A percentile compares a stretch with the other conserved stretches of the same genome.
Evolutionary conservation across 2,797 vertebrate species (phyloP).

Genomic region (Morus bassanus): DNA sequence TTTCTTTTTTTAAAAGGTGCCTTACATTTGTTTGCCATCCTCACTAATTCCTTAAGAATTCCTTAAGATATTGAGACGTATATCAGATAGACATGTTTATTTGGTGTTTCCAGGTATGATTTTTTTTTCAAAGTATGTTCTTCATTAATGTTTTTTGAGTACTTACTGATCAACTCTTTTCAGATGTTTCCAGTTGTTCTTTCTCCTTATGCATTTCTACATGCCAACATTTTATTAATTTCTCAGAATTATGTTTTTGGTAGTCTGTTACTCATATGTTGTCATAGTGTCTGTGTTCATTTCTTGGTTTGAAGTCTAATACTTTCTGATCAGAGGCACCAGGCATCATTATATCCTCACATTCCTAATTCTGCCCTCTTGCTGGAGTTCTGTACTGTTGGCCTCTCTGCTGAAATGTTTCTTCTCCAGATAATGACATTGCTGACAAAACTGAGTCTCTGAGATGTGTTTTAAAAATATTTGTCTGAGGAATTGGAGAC

Average conservation of each 20-base stretch:
- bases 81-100: constrained; percentile 54
- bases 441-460: background rate
- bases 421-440: background rate
- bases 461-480: background rate
- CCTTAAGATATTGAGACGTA: background rate
- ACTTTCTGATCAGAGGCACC: background rate
- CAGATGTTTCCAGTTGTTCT: constrained; percentile 33
- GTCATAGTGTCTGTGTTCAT: background rate
- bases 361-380: background rate
- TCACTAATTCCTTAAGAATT: constrained; percentile 21
- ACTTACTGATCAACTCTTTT: constrained; percentile 15
- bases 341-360: background rate
- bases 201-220: background rate
- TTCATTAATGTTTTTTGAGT: background rate
- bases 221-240: constrained; percentile 11
- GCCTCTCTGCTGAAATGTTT: background rate
- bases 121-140: constrained; percentile 21
- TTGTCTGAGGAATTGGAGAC: background rate
- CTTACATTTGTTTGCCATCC: constrained; percentile 12
- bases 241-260: constrained; percentile 21
- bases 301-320: constrained; percentile 18
- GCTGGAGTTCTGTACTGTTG: background rate
- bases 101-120: constrained; percentile 34
- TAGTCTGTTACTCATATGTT: constrained; percentile 6
- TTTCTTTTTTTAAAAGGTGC: background rate